These are phyloP conservation scores for Actinernus sp. DNA, from an alignment of 92 coral and sea anemone genomes.

Conservation along the genomic window DNA sequence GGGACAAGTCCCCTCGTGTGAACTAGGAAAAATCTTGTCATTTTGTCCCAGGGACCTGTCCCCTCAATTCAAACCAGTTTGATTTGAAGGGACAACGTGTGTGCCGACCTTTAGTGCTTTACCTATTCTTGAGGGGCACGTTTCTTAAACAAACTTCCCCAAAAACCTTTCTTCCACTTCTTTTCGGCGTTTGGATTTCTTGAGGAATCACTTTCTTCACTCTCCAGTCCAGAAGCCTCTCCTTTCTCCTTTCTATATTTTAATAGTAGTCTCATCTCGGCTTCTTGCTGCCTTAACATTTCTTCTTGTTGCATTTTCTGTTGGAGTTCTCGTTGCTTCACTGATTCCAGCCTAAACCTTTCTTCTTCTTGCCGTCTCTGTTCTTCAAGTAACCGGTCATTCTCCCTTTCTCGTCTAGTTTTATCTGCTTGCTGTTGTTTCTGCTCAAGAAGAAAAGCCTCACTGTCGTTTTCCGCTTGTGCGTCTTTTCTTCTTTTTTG, in stretches of 20 bases:
- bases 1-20: too few species aligned
- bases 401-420: not conserved
- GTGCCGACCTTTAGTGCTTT: too few species aligned
- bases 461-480: not conserved
- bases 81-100: too few species aligned
- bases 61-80: too few species aligned
- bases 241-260: not conserved
- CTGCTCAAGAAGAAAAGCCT: not conserved
- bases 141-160: too few species aligned
- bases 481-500: constrained; percentile 5
- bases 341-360: constrained; percentile 56
- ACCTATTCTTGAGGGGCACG: too few species aligned
- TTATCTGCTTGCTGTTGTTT: not conserved
- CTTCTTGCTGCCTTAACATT: constrained; percentile 36
- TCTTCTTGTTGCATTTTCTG: constrained; percentile 55
- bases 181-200: too few species aligned
- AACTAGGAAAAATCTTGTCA: too few species aligned
- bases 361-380: constrained; percentile 11
- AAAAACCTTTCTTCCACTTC: too few species aligned
- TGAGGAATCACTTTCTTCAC: too few species aligned
- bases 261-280: constrained; percentile 49
- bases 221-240: not conserved
- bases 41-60: too few species aligned
- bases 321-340: constrained; percentile 27
- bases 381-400: not conserved